Evolutionary conservation across 2,113 vertebrate species (phyloP).

Genomic region (Hypocryptadius cinnamomeus): DNA sequence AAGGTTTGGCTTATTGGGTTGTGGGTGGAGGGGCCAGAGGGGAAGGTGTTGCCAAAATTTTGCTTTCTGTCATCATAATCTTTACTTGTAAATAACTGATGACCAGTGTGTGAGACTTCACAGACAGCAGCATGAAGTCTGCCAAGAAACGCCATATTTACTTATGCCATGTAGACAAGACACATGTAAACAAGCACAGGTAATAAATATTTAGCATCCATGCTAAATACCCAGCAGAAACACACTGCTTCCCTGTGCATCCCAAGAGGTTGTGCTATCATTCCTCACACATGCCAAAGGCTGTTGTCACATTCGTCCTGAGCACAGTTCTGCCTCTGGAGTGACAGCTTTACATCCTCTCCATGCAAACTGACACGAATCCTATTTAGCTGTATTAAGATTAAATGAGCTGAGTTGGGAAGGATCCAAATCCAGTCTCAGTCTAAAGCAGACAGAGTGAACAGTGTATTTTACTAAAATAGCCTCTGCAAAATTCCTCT

Average conservation of each 20-base stretch:
- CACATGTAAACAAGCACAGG: neutral
- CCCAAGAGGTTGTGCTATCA: neutral
- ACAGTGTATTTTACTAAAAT: neutral
- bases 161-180: neutral
- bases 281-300: neutral
- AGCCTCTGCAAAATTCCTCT: neutral
- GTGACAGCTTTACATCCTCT: neutral
- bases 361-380: constrained; percentile 2
- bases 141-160: neutral
- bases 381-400: constrained; percentile 30
- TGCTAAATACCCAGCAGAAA: neutral
- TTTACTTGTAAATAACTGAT: neutral
- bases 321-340: neutral
- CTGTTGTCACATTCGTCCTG: neutral
- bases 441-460: neutral
- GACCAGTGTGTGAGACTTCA: neutral
- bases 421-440: constrained; percentile 3
- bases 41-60: neutral
- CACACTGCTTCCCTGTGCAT: neutral
- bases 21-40: neutral
- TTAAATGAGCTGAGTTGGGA: constrained; percentile 7
- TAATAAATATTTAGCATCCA: neutral
- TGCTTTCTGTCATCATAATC: neutral
- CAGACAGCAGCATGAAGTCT: neutral
- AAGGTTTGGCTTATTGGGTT: neutral